Evolutionary conservation across 2,113 vertebrate species (phyloP), one percentile per base, ranked within the genome.

Genomic region (Pluvianellus socialis): DNA sequence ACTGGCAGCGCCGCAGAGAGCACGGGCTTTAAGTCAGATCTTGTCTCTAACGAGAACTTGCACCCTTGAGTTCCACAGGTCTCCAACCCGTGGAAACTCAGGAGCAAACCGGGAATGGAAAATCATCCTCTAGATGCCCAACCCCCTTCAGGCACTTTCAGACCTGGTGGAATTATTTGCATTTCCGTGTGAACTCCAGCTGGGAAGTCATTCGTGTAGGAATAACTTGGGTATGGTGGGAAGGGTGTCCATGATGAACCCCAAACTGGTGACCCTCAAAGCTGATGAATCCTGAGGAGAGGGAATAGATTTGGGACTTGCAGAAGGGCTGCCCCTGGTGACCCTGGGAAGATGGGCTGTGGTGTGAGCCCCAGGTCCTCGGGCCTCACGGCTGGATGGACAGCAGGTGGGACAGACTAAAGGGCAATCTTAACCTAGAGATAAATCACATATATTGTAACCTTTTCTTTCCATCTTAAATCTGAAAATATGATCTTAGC

Each of bases 371-470:
- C 52, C 42, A 13, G 44, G 1, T 12, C 10, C 45, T 38, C 24
- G 3, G 6, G 18, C 23, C 53, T 65, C 55, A 16, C 2, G 1
- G 35, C 42, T 38, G 71, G 42, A 10, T 12, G 6, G 44, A 12
- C 7, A 15, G 45, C 61, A 18, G 23, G 42, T 14, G 23, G 14
- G 52, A 21, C 23, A 38, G 21, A 14, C 15, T 26, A 22, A 58
- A 53, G 44, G 28, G 23, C 2, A 1, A 2, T 44, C 7, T 27
- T 33, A 14, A 26, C 30, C 30, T 14, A 8, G 26, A 30, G 66
- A 15, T n/a, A 15, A 71, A 53, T 23, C 4, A 27, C 1, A 0
- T 5, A 0, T 23, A 1, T 27, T 23, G 28, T 18, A 50, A 65
- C 59, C 40, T 65, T 76, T 49, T 42, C 14, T 76, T 84, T 35